phyloP scores from a whole-genome alignment of 2,797 vertebrate genomes.

The Zonotrichia albicollis region DNA sequence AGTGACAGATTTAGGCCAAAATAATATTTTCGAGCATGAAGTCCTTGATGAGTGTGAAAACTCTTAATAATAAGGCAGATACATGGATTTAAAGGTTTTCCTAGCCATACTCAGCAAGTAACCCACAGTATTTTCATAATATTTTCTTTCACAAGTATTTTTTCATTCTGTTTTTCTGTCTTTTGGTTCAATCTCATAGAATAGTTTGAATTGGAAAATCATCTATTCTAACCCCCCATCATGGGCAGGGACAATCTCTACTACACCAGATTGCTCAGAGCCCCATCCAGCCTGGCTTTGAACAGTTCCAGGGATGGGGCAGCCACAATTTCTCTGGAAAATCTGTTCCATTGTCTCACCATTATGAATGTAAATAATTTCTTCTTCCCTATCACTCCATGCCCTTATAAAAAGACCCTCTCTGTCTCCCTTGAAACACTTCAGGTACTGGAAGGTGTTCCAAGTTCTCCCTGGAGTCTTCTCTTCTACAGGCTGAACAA shows the following conservation, averaged over 20 bases:
- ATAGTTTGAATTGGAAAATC: neutral
- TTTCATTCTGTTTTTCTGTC: neutral
- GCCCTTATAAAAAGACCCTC: neutral
- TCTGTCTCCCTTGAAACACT: neutral
- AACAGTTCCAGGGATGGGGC: neutral
- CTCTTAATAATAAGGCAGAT: neutral
- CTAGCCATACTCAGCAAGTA: neutral
- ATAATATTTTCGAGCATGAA: neutral
- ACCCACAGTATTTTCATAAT: neutral
- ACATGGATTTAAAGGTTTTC: neutral
- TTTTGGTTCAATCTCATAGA: neutral
- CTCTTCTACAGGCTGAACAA: neutral
- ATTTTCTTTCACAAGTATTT: neutral
- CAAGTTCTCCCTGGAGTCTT: neutral
- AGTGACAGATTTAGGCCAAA: slow-evolving; percentile 24
- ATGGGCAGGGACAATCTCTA: neutral
- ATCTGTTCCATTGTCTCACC: neutral
- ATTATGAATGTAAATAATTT: neutral
- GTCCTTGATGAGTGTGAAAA: neutral
- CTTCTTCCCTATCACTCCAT: neutral
- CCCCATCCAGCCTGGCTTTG: neutral
- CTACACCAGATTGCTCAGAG: neutral
- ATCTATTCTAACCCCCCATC: neutral
- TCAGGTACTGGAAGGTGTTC: neutral
- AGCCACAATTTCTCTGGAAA: neutral